Evolutionary conservation across 2,797 vertebrate genomes (phyloP), one percentile per base, ranked within the genome.

Genomic region (Pseudopleuronectes americanus): DNA sequence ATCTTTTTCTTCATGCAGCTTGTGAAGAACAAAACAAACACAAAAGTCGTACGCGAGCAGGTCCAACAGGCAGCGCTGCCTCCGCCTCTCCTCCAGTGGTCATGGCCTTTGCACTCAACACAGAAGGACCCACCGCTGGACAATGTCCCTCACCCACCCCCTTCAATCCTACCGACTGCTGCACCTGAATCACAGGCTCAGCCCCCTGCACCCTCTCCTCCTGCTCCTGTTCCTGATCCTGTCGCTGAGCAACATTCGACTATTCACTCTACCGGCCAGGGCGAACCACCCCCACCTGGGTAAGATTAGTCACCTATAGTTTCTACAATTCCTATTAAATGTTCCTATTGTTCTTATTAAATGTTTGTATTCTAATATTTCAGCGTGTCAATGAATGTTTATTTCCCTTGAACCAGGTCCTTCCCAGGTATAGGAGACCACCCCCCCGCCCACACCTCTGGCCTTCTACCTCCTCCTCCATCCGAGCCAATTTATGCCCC

Each of bases 21-120:
- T n/a, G n/a, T n/a, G n/a, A n/a, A n/a, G n/a, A 91, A 99, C 98
- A n/a, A n/a, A 0, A 97, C 97, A 51, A 99, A 99, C 92, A 97
- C 96, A 1, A 98, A 98, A 90, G 94, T 92, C 23, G 94, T 45
- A 1, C 88, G 89, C 87, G 95, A 88, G 57, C 86, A 87, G 6
- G 41, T 87, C 48, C 94, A 95, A 10, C 75, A 87, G 21, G 88
- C 93, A 3, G 92, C 93, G n/a, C 94, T 90, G 0, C 89, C 93
- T 0, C 92, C 91, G n/a, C 92, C 94, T 2, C 93, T 94, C 6
- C 93, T 93, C 22, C 96, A 95, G 57, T 73, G 96, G 43, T 71
- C 95, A 68, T 94, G 93, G 65, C 93, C 95, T 23, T 64, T 95
- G 0, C 92, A 94, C 51, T 95, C 97, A 6, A 93, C 97, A 33